These are phyloP conservation scores for Sebastes dallii DNA, from an alignment of 2,797 vertebrate species.

Conservation along the genomic window DNA sequence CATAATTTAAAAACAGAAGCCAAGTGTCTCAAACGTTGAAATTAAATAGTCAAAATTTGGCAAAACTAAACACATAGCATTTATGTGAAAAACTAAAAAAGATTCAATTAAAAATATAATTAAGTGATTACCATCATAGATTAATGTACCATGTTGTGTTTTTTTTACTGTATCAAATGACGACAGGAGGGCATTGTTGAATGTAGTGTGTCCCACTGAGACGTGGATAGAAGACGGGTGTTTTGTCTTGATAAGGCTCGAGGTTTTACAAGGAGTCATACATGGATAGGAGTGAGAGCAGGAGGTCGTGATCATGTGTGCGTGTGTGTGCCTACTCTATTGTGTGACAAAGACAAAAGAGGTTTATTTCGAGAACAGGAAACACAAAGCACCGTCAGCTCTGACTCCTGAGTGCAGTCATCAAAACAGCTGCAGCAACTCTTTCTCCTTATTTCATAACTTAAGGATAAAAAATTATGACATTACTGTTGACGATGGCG, in stretches of 20 bases:
- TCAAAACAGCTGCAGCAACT: constrained; percentile 29
- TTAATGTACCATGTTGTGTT: neutral
- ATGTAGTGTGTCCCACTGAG: neutral
- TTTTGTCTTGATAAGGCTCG: constrained; percentile 64
- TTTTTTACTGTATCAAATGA: neutral
- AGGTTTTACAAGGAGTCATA: constrained; percentile 12
- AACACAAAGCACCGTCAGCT: constrained; percentile 60
- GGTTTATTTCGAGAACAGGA: constrained; percentile 77
- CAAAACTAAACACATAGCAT: neutral
- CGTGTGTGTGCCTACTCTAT: constrained; percentile 43
- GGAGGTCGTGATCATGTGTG: constrained; percentile 6
- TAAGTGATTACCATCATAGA: neutral
- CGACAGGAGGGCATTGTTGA: neutral
- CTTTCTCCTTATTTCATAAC: neutral
- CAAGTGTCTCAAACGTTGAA: too few relatives aligned
- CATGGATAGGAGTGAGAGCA: constrained; percentile 27
- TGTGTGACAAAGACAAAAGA: constrained; percentile 74
- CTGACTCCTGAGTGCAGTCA: constrained; percentile 39
- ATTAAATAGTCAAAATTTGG: too few relatives aligned
- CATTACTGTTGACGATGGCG: constrained; percentile 92
- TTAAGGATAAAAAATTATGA: neutral
- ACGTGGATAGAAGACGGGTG: constrained; percentile 38
- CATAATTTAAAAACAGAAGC: neutral
- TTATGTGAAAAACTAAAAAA: neutral
- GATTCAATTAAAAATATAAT: neutral